phyloP scores from a whole-genome alignment of 2,797 vertebrate genomes.

The Hoplostethus mediterraneus region DNA sequence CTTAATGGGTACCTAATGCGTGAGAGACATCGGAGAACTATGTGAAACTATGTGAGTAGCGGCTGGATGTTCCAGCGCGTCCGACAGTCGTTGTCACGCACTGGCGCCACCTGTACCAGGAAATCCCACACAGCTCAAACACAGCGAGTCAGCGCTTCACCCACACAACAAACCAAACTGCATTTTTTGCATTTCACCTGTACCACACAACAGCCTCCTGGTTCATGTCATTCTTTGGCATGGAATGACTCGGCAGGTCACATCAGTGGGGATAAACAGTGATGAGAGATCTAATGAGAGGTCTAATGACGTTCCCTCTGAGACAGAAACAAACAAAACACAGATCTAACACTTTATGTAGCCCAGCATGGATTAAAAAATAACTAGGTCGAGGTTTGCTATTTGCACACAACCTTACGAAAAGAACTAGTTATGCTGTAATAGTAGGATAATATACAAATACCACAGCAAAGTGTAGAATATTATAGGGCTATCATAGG shows the following conservation, averaged over 20 bases:
- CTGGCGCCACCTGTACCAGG: constrained; percentile 4
- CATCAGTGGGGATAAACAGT: background rate
- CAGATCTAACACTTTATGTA: no score
- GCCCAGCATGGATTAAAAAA: no score
- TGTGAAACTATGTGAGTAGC: constrained; percentile 7
- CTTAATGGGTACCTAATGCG: background rate
- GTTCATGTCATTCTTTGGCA: background rate
- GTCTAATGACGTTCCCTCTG: no score
- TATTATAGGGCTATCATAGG: no score
- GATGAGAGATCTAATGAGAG: background rate
- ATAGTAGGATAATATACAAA: no score
- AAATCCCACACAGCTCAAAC: constrained; percentile 4
- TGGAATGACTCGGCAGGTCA: background rate
- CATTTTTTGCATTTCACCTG: constrained; percentile 42
- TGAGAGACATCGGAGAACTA: constrained; percentile 36
- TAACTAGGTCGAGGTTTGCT: no score
- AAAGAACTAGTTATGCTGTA: no score
- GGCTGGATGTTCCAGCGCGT: background rate
- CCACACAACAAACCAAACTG: constrained; percentile 3
- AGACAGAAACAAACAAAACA: no score
- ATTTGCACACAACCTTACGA: no score
- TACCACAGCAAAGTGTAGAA: no score
- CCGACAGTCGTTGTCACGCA: background rate
- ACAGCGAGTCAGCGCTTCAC: background rate
- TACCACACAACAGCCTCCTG: background rate